These are phyloP conservation scores for Exaiptasia diaphana DNA, from an alignment of 64 coral and sea anemone genomes.

Conservation along the genomic window DNA sequence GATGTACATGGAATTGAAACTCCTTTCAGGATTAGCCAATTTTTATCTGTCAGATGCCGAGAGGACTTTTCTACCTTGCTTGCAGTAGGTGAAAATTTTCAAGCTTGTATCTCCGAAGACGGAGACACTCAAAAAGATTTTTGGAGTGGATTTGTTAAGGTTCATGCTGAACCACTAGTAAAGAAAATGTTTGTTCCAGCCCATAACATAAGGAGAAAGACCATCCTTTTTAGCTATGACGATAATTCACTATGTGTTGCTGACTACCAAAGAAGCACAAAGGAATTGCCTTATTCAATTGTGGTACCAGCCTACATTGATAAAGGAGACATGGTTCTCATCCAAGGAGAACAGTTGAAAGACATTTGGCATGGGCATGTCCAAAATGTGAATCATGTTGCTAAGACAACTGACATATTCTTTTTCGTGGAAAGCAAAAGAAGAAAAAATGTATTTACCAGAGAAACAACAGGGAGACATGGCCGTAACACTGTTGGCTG, in stretches of 20 bases:
- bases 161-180: background rate
- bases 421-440: constrained; percentile 24
- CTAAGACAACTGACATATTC: constrained; percentile 31
- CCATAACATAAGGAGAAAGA: constrained; percentile 20
- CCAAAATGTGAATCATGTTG: background rate
- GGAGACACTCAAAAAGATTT: no score
- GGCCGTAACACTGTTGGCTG: constrained; percentile 31
- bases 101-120: no score
- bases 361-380: constrained; percentile 56
- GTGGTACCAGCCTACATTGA: constrained; percentile 39
- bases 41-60: no score
- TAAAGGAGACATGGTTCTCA: constrained; percentile 52
- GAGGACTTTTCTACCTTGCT: no score
- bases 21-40: no score
- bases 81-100: no score
- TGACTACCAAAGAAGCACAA: constrained; percentile 2
- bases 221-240: constrained; percentile 1
- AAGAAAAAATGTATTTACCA: constrained; percentile 34
- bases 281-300: background rate
- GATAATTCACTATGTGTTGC: constrained; percentile 23
- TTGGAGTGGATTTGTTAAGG: constrained; percentile 23
- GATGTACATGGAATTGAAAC: no score
- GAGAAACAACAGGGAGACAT: constrained; percentile 28
- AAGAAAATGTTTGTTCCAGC: background rate
- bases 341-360: constrained; percentile 21